Percentiles rank a stretch among this genome's conserved stretches.
Conservation (phyloP, 2,888 invertebrate species). For the Synanthedon tipuliformis region DNA sequence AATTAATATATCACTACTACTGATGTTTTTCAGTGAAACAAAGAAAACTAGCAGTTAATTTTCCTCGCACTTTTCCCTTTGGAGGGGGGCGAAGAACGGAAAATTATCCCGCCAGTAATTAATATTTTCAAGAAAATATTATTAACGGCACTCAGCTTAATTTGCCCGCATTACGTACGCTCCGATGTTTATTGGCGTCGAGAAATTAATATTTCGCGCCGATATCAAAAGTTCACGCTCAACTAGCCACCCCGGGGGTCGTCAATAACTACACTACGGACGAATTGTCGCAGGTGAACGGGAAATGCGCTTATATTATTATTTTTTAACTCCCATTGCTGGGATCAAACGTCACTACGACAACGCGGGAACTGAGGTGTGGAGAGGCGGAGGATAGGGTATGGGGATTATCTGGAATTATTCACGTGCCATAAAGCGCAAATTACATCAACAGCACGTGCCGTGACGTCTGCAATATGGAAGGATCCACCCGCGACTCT, state of each 20-base stretch:
- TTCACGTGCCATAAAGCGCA: conserved; percentile 65
- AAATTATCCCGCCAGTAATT: conserved; percentile 26
- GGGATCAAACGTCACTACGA: conserved; percentile 55
- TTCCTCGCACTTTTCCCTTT: background rate
- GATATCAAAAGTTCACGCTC: conserved; percentile 68
- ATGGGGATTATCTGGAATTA: conserved; percentile 55
- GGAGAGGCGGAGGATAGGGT: conserved; percentile 9
- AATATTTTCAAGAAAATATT: conserved; percentile 55
- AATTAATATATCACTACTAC: background rate
- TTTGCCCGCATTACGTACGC: conserved; percentile 63
- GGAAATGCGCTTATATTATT: conserved; percentile 62
- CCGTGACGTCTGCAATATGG: conserved; percentile 43
- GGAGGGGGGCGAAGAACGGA: background rate
- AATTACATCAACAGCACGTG: conserved; percentile 59
- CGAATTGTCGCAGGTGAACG: conserved; percentile 58
- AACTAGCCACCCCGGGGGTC: conserved; percentile 57
- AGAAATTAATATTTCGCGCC: conserved; percentile 68
- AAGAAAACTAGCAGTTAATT: background rate
- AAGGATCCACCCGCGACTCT: conserved; percentile 25
- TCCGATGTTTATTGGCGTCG: conserved; percentile 57
- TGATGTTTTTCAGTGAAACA: background rate
- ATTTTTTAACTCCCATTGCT: conserved; percentile 44
- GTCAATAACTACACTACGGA: conserved; percentile 53
- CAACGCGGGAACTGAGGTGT: conserved; percentile 12
- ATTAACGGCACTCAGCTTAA: conserved; percentile 62